Evolutionary conservation across 2,113 vertebrate genomes (phyloP).

Genomic region (Lampris incognitus): DNA sequence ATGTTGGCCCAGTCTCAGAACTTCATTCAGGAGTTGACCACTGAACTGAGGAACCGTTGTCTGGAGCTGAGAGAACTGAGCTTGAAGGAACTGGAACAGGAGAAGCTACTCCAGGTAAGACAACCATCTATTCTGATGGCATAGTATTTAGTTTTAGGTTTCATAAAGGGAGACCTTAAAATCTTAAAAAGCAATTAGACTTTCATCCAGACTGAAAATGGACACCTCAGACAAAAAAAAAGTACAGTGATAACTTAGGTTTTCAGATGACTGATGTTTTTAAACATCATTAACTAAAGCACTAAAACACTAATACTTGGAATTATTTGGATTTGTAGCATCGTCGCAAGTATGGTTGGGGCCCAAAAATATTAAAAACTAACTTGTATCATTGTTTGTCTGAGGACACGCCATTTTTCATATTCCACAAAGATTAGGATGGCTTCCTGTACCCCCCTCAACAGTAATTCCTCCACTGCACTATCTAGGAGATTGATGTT

Average conservation of each 20-base stretch:
- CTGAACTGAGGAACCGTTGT: conserved; percentile 81
- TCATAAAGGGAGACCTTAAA: no score
- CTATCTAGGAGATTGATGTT: conserved; percentile 85
- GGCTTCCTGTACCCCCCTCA: neutral
- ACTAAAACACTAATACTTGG: neutral
- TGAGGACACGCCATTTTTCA: neutral
- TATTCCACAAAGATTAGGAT: neutral
- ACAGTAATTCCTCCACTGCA: no score
- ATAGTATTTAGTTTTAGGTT: neutral
- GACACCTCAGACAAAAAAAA: no score
- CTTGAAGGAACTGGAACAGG: conserved; percentile 67
- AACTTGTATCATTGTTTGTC: neutral
- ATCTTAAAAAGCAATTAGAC: neutral
- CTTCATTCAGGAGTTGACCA: conserved; percentile 82
- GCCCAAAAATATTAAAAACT: neutral
- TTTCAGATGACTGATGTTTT: neutral
- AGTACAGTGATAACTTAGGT: neutral
- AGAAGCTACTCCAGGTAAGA: conserved; percentile 77
- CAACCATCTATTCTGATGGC: neutral
- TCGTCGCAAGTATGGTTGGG: neutral
- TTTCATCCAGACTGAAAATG: neutral
- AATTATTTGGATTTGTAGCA: neutral
- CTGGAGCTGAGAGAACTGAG: conserved; percentile 77
- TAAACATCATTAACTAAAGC: neutral
- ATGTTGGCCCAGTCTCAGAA: conserved; percentile 78